A percentile compares a stretch with the other conserved stretches of the same genome.
Evolutionary conservation across 2,797 vertebrate genomes (phyloP).

Genomic region (Masticophis lateralis): DNA sequence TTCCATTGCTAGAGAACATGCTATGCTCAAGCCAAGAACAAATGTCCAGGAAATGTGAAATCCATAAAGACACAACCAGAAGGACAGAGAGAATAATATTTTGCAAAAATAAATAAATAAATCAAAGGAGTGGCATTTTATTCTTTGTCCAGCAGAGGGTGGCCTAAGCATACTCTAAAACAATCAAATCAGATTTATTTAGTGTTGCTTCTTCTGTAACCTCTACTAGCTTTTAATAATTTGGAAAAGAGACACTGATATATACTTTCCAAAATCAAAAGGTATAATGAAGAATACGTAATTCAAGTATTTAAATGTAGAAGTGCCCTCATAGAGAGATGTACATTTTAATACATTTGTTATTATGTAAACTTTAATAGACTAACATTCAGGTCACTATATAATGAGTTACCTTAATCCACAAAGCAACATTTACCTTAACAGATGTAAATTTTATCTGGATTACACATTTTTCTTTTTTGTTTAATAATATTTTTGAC

Average conservation of each 20-base stretch:
- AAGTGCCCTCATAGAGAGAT: background rate
- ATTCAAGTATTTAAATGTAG: background rate
- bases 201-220: rapidly evolving
- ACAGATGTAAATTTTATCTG: background rate
- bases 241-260: background rate
- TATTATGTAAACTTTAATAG: background rate
- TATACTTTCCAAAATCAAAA: constrained; percentile 10
- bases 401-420: background rate
- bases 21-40: background rate
- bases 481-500: background rate
- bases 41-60: background rate
- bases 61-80: background rate
- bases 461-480: background rate
- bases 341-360: background rate
- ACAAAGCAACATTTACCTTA: background rate
- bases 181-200: rapidly evolving
- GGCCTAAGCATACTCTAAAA: constrained; percentile 37
- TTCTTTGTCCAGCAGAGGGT: constrained; percentile 54
- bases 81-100: rapidly evolving
- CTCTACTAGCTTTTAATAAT: background rate
- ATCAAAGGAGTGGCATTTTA: background rate
- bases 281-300: background rate
- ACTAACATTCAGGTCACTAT: background rate
- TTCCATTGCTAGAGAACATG: background rate
- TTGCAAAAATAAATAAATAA: rapidly evolving